Evolutionary conservation across 1,140 invertebrate species (phyloP).

Genomic region (Drusus annulatus): DNA sequence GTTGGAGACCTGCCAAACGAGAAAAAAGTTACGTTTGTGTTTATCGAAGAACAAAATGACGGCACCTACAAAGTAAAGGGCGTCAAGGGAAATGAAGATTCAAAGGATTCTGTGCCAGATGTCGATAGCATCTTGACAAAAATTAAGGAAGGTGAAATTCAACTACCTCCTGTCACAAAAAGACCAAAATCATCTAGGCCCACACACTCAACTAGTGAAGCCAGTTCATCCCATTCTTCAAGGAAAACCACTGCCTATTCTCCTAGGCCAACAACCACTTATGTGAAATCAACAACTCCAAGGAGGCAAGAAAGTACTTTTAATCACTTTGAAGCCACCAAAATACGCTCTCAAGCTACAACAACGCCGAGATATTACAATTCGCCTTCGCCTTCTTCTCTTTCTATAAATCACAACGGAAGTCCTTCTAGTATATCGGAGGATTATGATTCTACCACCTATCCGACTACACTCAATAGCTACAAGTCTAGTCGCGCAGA

Average conservation of each 20-base stretch:
- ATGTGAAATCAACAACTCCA: conserved; percentile 31
- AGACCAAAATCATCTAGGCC: conserved; percentile 63
- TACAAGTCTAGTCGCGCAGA: conserved; percentile 38
- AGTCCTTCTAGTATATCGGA: conserved; percentile 45
- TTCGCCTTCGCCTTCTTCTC: conserved; percentile 51
- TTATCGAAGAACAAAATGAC: conserved; percentile 87
- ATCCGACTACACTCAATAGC: conserved; percentile 20
- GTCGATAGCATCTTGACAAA: conserved; percentile 86
- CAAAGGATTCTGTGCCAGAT: conserved; percentile 80
- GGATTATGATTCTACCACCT: conserved; percentile 32
- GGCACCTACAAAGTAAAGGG: conserved; percentile 88
- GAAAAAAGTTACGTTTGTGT: conserved; percentile 89
- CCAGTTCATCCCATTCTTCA: conserved; percentile 60
- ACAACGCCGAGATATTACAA: conserved; percentile 53
- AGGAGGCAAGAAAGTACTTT: conserved; percentile 37
- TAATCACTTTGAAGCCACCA: conserved; percentile 54
- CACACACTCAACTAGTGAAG: conserved; percentile 53
- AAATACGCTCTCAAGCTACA: conserved; percentile 45
- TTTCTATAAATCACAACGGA: conserved; percentile 57
- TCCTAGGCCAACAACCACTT: conserved; percentile 22
- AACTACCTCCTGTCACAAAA: conserved; percentile 77
- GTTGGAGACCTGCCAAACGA: conserved; percentile 77
- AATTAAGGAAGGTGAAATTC: conserved; percentile 86
- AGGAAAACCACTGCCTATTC: conserved; percentile 60
- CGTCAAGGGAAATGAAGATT: conserved; percentile 81